Percentiles rank a stretch among this genome's conserved stretches.
phyloP scores from a whole-genome alignment of 2,888 invertebrate species.

The Troides oblongomaculatus region DNA sequence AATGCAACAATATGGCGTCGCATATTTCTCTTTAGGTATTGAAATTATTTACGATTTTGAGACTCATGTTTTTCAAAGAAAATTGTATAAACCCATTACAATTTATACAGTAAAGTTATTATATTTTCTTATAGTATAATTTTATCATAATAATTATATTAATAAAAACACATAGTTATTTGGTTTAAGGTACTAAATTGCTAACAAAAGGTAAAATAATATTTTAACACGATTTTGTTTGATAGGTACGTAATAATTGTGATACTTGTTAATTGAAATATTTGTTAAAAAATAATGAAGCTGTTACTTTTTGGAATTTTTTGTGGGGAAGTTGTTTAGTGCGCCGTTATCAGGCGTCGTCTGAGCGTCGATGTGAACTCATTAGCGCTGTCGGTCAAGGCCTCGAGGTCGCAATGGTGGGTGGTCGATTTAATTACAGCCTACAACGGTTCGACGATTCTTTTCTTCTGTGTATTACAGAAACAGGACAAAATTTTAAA shows the following conservation, averaged over 20 bases:
- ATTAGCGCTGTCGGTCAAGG: conserved; percentile 79
- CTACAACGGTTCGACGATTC: conserved; percentile 62
- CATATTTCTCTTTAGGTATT: conserved; percentile 50
- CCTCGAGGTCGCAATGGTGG: conserved; percentile 75
- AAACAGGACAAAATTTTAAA: conserved; percentile 14
- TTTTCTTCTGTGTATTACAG: conserved; percentile 48
- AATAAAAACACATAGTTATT: too few relatives aligned
- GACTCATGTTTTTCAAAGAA: conserved; percentile 1
- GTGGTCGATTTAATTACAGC: conserved; percentile 78
- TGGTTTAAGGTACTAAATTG: too few relatives aligned
- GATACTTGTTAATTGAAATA: too few relatives aligned
- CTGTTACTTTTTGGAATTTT: too few relatives aligned
- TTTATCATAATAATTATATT: too few relatives aligned
- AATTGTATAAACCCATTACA: conserved; percentile 1
- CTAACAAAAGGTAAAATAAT: too few relatives aligned
- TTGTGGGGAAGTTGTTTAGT: too few relatives aligned
- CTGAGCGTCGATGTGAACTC: conserved; percentile 62
- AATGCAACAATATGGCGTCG: conserved; percentile 77
- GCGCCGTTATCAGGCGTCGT: conserved; percentile 39
- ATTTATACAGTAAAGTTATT: too few relatives aligned
- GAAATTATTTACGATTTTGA: conserved; percentile 32
- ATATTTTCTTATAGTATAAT: too few relatives aligned
- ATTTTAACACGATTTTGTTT: too few relatives aligned
- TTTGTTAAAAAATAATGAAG: too few relatives aligned
- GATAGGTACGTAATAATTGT: too few relatives aligned